Evolutionary conservation across 2,888 invertebrate species (phyloP), one percentile per base, ranked within the genome.

Genomic region (Unio delphinus): DNA sequence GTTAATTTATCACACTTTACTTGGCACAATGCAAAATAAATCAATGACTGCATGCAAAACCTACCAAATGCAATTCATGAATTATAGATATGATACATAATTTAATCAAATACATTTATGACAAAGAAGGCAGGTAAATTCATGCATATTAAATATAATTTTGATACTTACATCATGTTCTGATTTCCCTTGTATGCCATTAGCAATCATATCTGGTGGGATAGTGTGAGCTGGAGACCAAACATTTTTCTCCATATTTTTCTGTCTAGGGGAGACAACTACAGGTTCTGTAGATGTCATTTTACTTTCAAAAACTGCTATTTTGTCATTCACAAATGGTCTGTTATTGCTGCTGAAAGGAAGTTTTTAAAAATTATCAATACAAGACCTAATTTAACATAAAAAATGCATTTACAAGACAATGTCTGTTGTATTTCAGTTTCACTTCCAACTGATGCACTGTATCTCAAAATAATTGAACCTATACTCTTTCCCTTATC

Each of bases 121-220:
- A 15, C 15, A 1, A 45, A 45, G 45, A 45, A 45, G 15, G 45
- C 45, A 45, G 45, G 45, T 15, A 45, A 11, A 45, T 45, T 45
- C 15, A 45, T 15, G 11, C 15, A 45, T 45, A 45, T 45, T 15
- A 45, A 45, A 45, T 15, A 45, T 45, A 45, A 45, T 45, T 45
- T 45, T 45, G 1, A 45, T 45, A 45, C 45, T 45, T 45, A 45
- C 45, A 45, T 45, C 45, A 45, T 68, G 70, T 30, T 71, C 69
- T 61, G 58, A 55, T 30, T 55, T 71, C 54, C 64, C 74, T 70
- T 73, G 70, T 55, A 77, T 73, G 15, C 74, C 77, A 75, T 77
- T 77, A 58, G 74, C 75, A 71, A 77, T 77, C 15, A 77, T 34
- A 73, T 77, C 77, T 60, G 74, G 77, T 17, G 77, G 77, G 61